phyloP scores from a whole-genome alignment of 64 coral and sea anemone genomes.

The Acropora tenuis region DNA sequence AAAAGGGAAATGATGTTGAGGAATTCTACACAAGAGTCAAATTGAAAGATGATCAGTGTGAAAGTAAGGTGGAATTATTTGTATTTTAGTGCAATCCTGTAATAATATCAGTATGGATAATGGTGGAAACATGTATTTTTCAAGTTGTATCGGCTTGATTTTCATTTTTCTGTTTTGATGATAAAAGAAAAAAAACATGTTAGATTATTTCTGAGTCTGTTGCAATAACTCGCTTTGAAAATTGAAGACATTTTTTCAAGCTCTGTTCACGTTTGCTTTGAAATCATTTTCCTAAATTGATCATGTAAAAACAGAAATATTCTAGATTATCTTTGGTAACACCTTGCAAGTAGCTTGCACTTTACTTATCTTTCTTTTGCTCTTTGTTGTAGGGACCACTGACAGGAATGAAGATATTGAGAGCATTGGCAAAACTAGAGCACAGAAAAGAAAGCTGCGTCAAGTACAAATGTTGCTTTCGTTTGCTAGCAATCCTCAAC shows the following conservation, averaged over 20 bases:
- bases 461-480: neutral
- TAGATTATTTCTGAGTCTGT: too few relatives aligned
- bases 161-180: too few relatives aligned
- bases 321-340: neutral
- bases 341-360: too few relatives aligned
- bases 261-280: too few relatives aligned
- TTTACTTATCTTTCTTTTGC: neutral
- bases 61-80: neutral
- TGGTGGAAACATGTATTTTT: too few relatives aligned
- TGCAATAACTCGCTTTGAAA: too few relatives aligned
- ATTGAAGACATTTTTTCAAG: too few relatives aligned
- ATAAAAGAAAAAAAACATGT: too few relatives aligned
- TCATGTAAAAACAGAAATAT: too few relatives aligned
- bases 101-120: too few relatives aligned
- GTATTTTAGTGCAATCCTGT: neutral
- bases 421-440: neutral
- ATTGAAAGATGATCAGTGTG: neutral
- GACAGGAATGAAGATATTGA: neutral
- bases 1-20: conserved; percentile 3
- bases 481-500: neutral
- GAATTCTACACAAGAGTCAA: conserved; percentile 2
- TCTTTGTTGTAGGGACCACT: neutral
- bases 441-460: neutral
- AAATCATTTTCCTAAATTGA: too few relatives aligned
- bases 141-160: too few relatives aligned